Percentiles rank a stretch among this genome's conserved stretches.
These are phyloP conservation scores for Babylonia areolata DNA, from an alignment of 1,140 invertebrate species.

Conservation along the genomic window DNA sequence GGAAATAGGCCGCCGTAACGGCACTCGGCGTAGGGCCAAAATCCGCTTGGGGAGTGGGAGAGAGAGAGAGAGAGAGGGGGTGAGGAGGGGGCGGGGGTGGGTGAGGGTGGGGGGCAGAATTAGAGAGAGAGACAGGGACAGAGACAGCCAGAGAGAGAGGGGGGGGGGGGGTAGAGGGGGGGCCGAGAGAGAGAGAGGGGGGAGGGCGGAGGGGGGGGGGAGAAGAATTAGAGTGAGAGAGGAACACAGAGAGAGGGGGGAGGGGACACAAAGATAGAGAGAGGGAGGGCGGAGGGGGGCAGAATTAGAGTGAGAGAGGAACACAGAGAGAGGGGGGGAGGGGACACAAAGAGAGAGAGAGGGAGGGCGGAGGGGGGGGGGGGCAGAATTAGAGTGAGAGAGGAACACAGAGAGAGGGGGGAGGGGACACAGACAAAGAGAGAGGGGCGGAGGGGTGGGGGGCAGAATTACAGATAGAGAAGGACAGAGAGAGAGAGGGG, in stretches of 20 bases:
- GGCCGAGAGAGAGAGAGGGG: not conserved
- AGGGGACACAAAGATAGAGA: not conserved
- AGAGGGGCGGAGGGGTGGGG: not conserved
- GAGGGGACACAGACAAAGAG: no score
- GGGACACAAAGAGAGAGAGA: not conserved
- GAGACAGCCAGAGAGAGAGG: constrained; percentile 6
- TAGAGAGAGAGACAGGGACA: not conserved
- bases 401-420: no score
- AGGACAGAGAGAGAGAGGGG: not conserved
- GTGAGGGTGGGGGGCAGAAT: not conserved
- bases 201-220: constrained; percentile 11
- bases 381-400: no score
- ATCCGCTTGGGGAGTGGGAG: not conserved
- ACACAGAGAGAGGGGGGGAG: not conserved
- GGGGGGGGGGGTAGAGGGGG: not conserved
- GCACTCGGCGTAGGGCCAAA: not conserved
- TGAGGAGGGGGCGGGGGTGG: not conserved
- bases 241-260: not conserved
- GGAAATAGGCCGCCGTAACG: not conserved
- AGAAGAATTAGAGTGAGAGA: no score
- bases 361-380: not conserved
- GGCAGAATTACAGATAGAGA: not conserved
- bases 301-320: not conserved
- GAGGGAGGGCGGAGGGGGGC: not conserved
- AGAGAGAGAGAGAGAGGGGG: not conserved